Evolutionary conservation across 2,888 invertebrate species (phyloP).

Genomic region (Plebejus melissa): DNA sequence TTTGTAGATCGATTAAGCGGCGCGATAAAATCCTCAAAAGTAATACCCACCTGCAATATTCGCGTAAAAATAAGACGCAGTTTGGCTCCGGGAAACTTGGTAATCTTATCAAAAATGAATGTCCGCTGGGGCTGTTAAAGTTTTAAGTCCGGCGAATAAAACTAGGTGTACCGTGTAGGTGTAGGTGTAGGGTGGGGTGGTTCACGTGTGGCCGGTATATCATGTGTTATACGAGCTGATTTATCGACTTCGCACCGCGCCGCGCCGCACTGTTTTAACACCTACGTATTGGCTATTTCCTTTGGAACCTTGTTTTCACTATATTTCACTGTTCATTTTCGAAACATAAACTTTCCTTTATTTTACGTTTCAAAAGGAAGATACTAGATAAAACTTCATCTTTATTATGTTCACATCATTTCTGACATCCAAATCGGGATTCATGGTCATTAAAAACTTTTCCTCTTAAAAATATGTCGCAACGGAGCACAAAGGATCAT

Average conservation of each 20-base stretch:
- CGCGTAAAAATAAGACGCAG: constrained; percentile 1
- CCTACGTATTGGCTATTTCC: constrained; percentile 33
- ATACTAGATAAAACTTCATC: neutral
- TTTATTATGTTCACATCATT: neutral
- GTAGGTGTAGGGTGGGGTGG: constrained; percentile 23
- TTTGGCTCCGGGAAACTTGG: constrained; percentile 1
- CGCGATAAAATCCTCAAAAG: constrained; percentile 1
- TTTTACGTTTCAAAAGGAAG: neutral
- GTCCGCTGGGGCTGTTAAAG: constrained; percentile 24
- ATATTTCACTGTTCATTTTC: constrained; percentile 1
- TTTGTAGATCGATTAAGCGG: neutral
- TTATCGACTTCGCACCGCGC: constrained; percentile 34
- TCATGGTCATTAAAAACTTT: constrained; percentile 27
- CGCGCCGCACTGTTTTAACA: constrained; percentile 44
- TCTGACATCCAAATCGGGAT: neutral
- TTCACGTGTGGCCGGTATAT: constrained; percentile 39
- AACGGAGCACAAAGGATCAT: constrained; percentile 25
- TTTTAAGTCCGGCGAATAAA: constrained; percentile 25
- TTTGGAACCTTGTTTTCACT: constrained; percentile 21
- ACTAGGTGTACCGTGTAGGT: constrained; percentile 19
- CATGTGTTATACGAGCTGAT: constrained; percentile 31
- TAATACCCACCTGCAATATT: constrained; percentile 13
- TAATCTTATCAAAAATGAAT: constrained; percentile 18
- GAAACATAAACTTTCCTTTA: neutral
- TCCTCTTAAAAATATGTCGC: constrained; percentile 22